Base-by-base conservation (phyloP, 2,797 vertebrate genomes). In the Acridotheres tristis region DNA sequence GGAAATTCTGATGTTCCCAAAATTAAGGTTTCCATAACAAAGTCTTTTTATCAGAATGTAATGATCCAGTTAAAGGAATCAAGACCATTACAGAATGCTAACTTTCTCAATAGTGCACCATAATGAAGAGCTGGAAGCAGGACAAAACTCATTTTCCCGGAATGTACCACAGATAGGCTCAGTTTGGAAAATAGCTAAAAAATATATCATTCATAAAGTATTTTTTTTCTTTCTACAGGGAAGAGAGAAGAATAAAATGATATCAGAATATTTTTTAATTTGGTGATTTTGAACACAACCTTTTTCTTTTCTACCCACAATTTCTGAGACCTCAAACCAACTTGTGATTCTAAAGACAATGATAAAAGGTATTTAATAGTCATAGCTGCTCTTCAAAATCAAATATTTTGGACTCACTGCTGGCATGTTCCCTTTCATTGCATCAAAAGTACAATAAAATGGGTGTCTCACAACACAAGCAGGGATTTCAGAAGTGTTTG, bases 31-130 rank as follows among this genome's bases (percentile, higher is more conserved):
- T 42, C 48, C 42, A 65, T 77, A 84, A 53, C 62, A 87, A 95
- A 85, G 36, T 73, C 21, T 93, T 95, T 95, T 91, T 83, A 88
- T 93, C 47, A 96, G 82, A 88, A 91, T 93, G 89, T 59, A 89
- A 82, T 73, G 48, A 91, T 87, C 21, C 17, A 74, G 55, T 84
- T 94, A 92, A 95, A 91, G 55, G 73, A 88, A 85, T 32, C 51
- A 93, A 92, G 50, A 86, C 83, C 75, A 71, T 93, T 76, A 85
- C 23, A 71, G 34, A 94, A 87, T 61, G 77, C 22, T 15, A 48
- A 65, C 63, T 90, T 97, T 93, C 76, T 87, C 90, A 71, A 8
- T 34, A 96, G 51, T 36, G 53, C 10, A 75, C 45, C 48, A 8
- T 17, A 73, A 36, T 71, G 86, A 94, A 77, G 40, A 32, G n/a